Conservation (phyloP, 1,140 invertebrate genomes). For the Pseudoatta argentina region DNA sequence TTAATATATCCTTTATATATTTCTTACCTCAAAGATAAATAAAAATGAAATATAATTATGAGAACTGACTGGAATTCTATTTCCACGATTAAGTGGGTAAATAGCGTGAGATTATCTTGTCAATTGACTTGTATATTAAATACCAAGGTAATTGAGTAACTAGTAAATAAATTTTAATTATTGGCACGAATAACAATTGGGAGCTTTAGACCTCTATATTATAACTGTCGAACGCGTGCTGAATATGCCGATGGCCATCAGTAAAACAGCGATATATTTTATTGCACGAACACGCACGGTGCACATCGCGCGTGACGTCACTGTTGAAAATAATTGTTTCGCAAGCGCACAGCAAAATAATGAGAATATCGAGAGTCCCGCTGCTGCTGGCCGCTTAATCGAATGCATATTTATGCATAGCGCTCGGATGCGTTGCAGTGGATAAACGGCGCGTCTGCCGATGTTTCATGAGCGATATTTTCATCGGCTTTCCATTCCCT, state of each 20-base stretch:
- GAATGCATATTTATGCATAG: slow-evolving; percentile 66
- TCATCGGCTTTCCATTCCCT: slow-evolving; percentile 42
- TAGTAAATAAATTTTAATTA: slow-evolving; percentile 16
- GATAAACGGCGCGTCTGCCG: slow-evolving; percentile 21
- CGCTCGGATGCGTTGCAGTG: slow-evolving; percentile 37
- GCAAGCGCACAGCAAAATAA: slow-evolving; percentile 27
- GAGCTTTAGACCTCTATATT: slow-evolving; percentile 11
- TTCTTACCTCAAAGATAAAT: not conserved
- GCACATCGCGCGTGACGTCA: slow-evolving; percentile 4
- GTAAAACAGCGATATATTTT: slow-evolving; percentile 31
- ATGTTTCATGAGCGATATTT: slow-evolving; percentile 61
- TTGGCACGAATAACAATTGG: not conserved
- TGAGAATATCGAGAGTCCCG: slow-evolving; percentile 40
- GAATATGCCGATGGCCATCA: not conserved
- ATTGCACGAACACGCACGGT: not conserved
- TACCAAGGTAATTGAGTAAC: slow-evolving; percentile 6
- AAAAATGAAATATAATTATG: not conserved
- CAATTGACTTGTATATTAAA: slow-evolving; percentile 15
- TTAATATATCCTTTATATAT: not conserved
- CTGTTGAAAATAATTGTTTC: slow-evolving; percentile 43
- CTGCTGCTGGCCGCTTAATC: slow-evolving; percentile 48
- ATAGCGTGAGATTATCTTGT: not conserved
- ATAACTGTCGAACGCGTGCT: slow-evolving; percentile 25
- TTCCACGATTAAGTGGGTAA: not conserved
- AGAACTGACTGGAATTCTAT: not conserved